These are phyloP conservation scores for Okapia johnstoni DNA, from an alignment of 2,113 vertebrate species.

Conservation along the genomic window DNA sequence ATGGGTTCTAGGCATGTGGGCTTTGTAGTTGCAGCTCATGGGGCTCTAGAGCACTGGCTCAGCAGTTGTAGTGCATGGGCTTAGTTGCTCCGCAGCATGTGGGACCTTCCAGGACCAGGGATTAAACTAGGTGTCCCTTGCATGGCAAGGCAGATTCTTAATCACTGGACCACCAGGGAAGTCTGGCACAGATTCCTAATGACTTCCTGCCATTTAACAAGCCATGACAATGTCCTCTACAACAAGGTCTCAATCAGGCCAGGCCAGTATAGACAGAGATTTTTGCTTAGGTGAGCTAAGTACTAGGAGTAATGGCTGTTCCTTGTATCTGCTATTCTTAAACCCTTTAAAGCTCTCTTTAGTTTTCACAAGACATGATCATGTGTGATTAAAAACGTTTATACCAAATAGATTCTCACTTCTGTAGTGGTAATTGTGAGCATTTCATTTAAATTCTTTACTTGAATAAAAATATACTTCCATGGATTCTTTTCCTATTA, in stretches of 20 bases:
- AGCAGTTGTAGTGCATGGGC: not conserved
- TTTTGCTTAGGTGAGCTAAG: not conserved
- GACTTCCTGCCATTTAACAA: not conserved
- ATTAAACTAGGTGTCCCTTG: not conserved
- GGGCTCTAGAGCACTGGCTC: not conserved
- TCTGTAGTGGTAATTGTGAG: not conserved
- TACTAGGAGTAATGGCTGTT: not conserved
- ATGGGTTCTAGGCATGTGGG: not conserved
- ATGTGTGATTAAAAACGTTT: slow-evolving; percentile 8
- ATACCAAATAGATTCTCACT: not conserved
- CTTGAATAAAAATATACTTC: not conserved
- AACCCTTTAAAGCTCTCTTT: not conserved
- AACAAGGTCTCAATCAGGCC: not conserved
- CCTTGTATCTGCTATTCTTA: not conserved
- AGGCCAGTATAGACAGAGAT: too few species aligned
- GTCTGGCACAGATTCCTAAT: not conserved
- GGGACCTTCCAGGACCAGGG: not conserved
- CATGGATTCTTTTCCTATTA: not conserved
- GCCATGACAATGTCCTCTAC: not conserved
- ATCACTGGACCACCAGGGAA: not conserved
- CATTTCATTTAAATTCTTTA: not conserved
- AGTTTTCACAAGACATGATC: not conserved
- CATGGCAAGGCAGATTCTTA: not conserved
- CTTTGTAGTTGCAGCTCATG: not conserved
- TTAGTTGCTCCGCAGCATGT: not conserved